Percentiles rank a stretch among this genome's conserved stretches.
These are phyloP conservation scores for Trissolcus japonicus DNA, from an alignment of 2,888 invertebrate species.

Conservation along the genomic window DNA sequence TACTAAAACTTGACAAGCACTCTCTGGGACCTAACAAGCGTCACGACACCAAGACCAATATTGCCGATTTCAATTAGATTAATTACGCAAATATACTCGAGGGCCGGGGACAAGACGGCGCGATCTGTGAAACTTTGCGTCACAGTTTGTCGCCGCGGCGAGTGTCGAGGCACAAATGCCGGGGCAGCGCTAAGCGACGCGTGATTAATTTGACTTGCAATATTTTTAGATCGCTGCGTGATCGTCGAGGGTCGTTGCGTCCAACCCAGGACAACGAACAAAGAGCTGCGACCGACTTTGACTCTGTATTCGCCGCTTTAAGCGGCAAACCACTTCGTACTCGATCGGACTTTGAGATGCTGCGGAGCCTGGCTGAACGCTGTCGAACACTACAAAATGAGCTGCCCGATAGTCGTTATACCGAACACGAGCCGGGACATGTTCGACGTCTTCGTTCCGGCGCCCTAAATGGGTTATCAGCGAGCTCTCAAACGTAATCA, in stretches of 20 bases:
- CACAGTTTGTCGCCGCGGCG: conserved; percentile 11
- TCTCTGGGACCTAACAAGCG: conserved; percentile 3
- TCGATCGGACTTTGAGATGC: conserved; percentile 85
- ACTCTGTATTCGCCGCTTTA: conserved; percentile 70
- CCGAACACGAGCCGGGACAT: conserved; percentile 31
- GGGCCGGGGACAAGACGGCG: not conserved
- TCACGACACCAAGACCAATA: conserved; percentile 25
- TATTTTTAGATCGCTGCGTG: conserved; percentile 19
- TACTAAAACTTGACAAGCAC: conserved; percentile 1
- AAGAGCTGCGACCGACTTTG: conserved; percentile 29
- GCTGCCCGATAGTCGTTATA: conserved; percentile 75
- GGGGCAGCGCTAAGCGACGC: not conserved
- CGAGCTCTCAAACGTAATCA: conserved; percentile 36
- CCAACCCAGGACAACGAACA: conserved; percentile 3
- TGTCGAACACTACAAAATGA: conserved; percentile 83
- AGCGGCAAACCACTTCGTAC: conserved; percentile 78
- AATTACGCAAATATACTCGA: conserved; percentile 40
- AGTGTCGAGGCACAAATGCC: conserved; percentile 2
- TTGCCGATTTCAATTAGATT: conserved; percentile 31
- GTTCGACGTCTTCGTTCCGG: conserved; percentile 20
- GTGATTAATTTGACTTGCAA: not conserved
- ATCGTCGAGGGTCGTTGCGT: conserved; percentile 17
- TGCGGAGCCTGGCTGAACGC: conserved; percentile 80
- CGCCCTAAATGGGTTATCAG: conserved; percentile 34
- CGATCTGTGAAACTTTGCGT: not conserved